Conservation (phyloP, 2,888 invertebrate genomes). For the Drosophila austrosaltans region DNA sequence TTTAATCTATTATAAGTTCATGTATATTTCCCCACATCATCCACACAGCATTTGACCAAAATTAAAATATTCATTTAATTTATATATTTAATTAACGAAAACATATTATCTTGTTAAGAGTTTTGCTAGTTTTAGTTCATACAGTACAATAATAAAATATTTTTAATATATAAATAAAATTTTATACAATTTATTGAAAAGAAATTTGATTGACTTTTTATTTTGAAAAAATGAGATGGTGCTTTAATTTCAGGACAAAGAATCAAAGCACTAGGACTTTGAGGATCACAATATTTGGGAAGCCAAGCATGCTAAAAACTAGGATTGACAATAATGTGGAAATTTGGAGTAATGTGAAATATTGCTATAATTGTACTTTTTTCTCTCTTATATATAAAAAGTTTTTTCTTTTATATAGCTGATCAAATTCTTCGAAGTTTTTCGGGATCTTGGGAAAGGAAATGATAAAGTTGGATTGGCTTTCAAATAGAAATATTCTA, state of each 20-base stretch:
- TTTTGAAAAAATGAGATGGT: constrained; percentile 18
- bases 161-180: constrained; percentile 41
- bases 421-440: too few species aligned
- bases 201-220: background rate
- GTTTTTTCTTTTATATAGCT: too few species aligned
- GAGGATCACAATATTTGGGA: too few species aligned
- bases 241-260: constrained; percentile 18
- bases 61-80: constrained; percentile 42
- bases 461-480: too few species aligned
- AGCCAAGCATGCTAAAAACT: too few species aligned
- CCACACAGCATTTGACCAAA: constrained; percentile 71
- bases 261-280: background rate
- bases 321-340: too few species aligned
- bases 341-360: too few species aligned
- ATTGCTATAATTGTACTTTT: too few species aligned
- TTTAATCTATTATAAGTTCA: constrained; percentile 39
- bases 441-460: too few species aligned
- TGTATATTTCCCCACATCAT: constrained; percentile 61
- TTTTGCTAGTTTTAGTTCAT: constrained; percentile 29
- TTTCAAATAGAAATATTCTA: too few species aligned
- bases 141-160: constrained; percentile 11
- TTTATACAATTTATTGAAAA: constrained; percentile 21
- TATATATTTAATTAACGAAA: constrained; percentile 26
- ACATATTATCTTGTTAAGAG: constrained; percentile 47
- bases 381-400: too few species aligned